A percentile compares a stretch with the other conserved stretches of the same genome.
phyloP scores from a whole-genome alignment of 1,140 invertebrate genomes.

The Dendrolimus kikuchii region DNA sequence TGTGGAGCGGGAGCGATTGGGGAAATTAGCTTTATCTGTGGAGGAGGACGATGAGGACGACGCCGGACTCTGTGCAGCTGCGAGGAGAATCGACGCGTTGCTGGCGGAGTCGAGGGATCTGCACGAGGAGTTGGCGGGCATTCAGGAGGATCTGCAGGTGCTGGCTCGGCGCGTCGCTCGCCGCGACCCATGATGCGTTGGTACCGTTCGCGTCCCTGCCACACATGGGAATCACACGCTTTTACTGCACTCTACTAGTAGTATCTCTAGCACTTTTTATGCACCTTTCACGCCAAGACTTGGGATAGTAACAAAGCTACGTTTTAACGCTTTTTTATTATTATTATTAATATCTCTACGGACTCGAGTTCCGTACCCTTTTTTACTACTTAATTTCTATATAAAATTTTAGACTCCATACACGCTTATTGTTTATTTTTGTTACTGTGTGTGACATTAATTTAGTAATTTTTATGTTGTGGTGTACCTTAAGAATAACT shows the following conservation, averaged over 20 bases:
- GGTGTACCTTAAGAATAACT: no score
- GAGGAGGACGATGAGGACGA: conserved; percentile 60
- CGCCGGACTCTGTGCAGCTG: conserved; percentile 41
- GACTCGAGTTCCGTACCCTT: no score
- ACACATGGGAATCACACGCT: conserved; percentile 9
- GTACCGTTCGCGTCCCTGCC: conserved; percentile 43
- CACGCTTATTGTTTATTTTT: no score
- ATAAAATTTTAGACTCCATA: no score
- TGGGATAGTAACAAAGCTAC: no score
- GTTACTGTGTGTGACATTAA: no score
- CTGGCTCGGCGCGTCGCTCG: conserved; percentile 54
- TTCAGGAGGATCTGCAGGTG: conserved; percentile 69
- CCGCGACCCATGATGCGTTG: conserved; percentile 57
- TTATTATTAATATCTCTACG: no score
- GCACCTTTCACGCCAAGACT: no score
- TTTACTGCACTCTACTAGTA: conserved; percentile 17
- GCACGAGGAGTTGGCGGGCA: conserved; percentile 60
- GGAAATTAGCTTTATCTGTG: conserved; percentile 57
- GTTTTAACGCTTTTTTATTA: no score
- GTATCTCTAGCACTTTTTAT: neutral
- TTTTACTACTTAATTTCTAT: no score
- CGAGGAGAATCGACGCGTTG: conserved; percentile 53
- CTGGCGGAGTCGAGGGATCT: conserved; percentile 60
- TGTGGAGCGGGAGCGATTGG: conserved; percentile 49
- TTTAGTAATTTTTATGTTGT: no score